Base-by-base conservation (phyloP, 2,888 invertebrate genomes). In the Lordiphosa fenestrarum region DNA sequence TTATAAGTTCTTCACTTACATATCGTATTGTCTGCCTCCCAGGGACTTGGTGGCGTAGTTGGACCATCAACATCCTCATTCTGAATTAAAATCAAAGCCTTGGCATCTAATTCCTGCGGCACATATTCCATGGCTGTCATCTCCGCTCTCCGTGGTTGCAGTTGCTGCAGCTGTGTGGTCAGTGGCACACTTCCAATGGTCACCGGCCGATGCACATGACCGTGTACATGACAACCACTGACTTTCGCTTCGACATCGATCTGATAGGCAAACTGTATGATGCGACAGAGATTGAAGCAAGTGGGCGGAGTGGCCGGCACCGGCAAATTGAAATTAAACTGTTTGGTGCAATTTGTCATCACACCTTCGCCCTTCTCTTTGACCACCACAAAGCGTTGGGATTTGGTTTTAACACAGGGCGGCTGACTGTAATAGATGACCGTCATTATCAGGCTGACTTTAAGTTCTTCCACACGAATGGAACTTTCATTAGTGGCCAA, bases 401-500 rank as follows among this genome's bases (percentile, higher is more conserved):
- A 69, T 44, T 60, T 75, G 1, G 77, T 75, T 4, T 66, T 48
- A 5, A 63, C 59, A 2, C 21, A 33, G 2, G 84, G 80, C 0
- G 41, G 30, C 41, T 82, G 73, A 44, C 85, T 81, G 30, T 80
- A 84, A 37, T 81, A 72, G n/a, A 68, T 69, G 0, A 86, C 73
- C 5, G 76, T 37, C 89, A 88, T 88, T 3, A 78, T 64, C 13
- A 88, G 42, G 3, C 69, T 68, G 3, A 78, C 71, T 21, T 69
- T 72, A 0, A 88, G 66, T 41, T 81, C 78, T 38, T 74, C 71
- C 10, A 93, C 89, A 10, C 83, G 81, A 9, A 91, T 87, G 42
- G 90, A 90, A 13, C 92, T 92, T 33, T 90, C 90, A 86, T 94
- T 94, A 67, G 91, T 91, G 0, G 92, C 89, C 65, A 91, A 90